Conservation (phyloP, 2,888 invertebrate species). For the Ophion ellenae region DNA sequence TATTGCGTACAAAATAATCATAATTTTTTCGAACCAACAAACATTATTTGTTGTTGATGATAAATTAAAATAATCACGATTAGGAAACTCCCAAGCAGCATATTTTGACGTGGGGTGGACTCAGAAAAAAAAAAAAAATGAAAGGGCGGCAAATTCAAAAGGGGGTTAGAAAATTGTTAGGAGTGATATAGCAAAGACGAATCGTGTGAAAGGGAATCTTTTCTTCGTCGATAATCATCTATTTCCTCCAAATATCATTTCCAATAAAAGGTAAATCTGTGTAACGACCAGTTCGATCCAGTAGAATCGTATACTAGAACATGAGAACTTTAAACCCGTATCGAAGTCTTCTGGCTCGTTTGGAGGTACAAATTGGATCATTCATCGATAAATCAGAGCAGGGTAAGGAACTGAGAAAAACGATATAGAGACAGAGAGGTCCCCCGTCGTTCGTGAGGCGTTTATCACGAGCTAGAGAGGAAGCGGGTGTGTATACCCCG, state of each 20-base stretch:
- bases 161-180: not conserved
- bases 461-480: constrained; percentile 43
- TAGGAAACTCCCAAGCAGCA: too few species aligned
- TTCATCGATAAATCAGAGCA: constrained; percentile 71
- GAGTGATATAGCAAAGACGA: not conserved
- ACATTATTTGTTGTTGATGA: too few species aligned
- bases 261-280: constrained; percentile 21
- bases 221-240: not conserved
- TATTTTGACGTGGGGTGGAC: not conserved
- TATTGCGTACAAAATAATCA: too few species aligned
- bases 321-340: constrained; percentile 19
- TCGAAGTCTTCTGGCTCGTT: constrained; percentile 6
- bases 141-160: not conserved
- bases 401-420: constrained; percentile 10
- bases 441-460: constrained; percentile 54
- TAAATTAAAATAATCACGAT: too few species aligned
- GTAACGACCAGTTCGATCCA: constrained; percentile 22
- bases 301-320: constrained; percentile 29
- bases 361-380: constrained; percentile 44
- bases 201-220: not conserved
- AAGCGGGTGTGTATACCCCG: constrained; percentile 23
- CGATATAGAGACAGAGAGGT: constrained; percentile 5
- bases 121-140: not conserved
- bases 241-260: constrained; percentile 19
- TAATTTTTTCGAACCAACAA: too few species aligned